A percentile compares a stretch with the other conserved stretches of the same genome.
Evolutionary conservation across 2,113 vertebrate genomes (phyloP).

Genomic region (Rhea americana): DNA sequence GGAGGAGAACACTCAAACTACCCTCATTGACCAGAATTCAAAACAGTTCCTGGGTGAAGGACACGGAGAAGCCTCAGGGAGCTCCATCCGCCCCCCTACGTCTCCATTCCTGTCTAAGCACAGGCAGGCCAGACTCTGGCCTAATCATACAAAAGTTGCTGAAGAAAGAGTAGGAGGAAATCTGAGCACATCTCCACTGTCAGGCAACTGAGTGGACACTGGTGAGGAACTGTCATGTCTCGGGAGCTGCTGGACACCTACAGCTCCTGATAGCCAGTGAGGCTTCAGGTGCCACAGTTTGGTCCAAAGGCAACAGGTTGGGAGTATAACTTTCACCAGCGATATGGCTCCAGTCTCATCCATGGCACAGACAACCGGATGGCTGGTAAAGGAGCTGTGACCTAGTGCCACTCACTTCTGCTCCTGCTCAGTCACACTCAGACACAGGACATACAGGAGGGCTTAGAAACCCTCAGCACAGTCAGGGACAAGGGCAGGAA

Average conservation of each 20-base stretch:
- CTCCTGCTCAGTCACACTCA: not conserved
- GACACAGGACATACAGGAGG: not conserved
- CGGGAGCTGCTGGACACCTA: not conserved
- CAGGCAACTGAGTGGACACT: fast-evolving
- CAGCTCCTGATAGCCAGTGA: not conserved
- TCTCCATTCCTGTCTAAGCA: not conserved
- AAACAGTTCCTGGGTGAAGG: not conserved
- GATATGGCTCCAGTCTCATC: not conserved
- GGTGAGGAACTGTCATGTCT: not conserved
- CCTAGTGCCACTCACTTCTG: fast-evolving
- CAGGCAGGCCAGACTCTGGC: not conserved
- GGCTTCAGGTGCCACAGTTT: not conserved
- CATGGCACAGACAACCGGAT: not conserved
- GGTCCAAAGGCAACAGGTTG: not conserved
- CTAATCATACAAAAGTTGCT: not conserved
- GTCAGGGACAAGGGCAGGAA: not conserved
- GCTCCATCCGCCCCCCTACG: not conserved
- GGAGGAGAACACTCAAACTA: not conserved
- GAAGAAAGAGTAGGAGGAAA: not conserved
- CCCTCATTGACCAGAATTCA: not conserved
- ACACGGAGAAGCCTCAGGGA: not conserved
- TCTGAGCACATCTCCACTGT: not conserved
- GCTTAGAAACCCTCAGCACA: not conserved
- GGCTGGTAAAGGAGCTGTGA: not conserved
- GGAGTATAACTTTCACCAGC: not conserved